These are phyloP conservation scores for Ophion ellenae DNA, from an alignment of 2,888 invertebrate genomes.

Conservation along the genomic window DNA sequence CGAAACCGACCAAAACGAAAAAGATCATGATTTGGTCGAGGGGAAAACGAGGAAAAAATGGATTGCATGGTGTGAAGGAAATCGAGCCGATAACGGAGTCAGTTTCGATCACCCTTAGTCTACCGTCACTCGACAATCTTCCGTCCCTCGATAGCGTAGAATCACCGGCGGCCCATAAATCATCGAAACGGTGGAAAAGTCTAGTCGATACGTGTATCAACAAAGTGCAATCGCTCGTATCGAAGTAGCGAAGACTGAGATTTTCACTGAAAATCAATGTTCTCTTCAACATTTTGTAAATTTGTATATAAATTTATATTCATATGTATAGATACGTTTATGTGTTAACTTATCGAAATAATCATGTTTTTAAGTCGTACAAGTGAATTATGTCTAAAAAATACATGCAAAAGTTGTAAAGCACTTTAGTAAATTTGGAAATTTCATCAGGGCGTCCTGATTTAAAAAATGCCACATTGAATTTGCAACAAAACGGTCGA, in stretches of 20 bases:
- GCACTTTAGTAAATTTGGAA: no score
- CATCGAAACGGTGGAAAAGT: constrained; percentile 69
- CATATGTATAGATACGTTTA: neutral
- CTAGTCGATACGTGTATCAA: constrained; percentile 71
- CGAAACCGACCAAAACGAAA: constrained; percentile 45
- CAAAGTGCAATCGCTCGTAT: constrained; percentile 71
- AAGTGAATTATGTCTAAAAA: no score
- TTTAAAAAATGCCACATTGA: no score
- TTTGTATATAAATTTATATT: constrained; percentile 25
- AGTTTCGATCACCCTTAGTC: constrained; percentile 50
- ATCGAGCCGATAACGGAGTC: constrained; percentile 60
- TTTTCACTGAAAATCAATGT: neutral
- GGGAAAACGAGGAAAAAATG: constrained; percentile 49
- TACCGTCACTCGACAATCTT: constrained; percentile 66
- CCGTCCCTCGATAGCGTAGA: constrained; percentile 68
- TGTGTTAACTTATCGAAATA: no score
- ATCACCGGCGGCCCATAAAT: constrained; percentile 47
- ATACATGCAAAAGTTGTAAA: no score
- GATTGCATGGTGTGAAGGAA: constrained; percentile 13
- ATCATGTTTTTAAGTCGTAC: no score
- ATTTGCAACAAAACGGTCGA: no score
- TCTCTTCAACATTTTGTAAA: constrained; percentile 6
- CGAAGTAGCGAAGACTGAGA: constrained; percentile 61
- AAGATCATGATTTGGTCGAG: constrained; percentile 64
- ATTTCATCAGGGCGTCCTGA: no score